Base-by-base conservation (phyloP, 2,797 vertebrate species). In the Zenarchopterus dispar region DNA sequence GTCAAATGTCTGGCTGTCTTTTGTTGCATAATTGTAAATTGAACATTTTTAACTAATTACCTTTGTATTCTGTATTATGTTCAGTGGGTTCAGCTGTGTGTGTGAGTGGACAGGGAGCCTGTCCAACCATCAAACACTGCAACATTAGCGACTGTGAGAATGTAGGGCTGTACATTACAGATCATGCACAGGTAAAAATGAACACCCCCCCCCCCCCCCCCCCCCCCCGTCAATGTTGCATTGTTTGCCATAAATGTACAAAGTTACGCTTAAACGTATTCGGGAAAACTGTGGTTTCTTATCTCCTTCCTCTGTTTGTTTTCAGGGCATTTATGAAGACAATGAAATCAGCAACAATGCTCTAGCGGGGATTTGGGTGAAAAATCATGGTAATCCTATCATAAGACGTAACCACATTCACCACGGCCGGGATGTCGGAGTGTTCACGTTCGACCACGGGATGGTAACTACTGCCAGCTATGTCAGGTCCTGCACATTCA, bases 141-240 rank as follows among this genome's bases (percentile, higher is more conserved):
- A 99, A 99, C 93, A 99, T 99, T 93, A 99, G 98, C 43, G 98
- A 99, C 94, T 99, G 98, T 95, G 98, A 99, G 92, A 99, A 99
- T 43, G 98, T 99, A 66, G 98, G 98, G 51, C 94, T 99, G 66
- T 99, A 99, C 86, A 99, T 99, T 78, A 99, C 98, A 54, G 98
- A 99, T 90, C 97, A 99, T 0, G 98, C 98, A 62, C 97, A 99
- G 97, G 98, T 99, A 94, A 82, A 16, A 19, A 26, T 16, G 6
- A 22, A 0, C 21, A 16, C 45, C 5, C 22, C 13, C 9, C 0
- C 13, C 22, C 13, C 7, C 9, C 2, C 8, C 18, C 1, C 8
- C 2, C 5, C 23, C 15, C 15, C 11, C 45, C 6, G 1, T 15
- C 23, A 16, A 23, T 22, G 19, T 10, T 1, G 36, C 36, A 15